These are phyloP conservation scores for Drosophila sordidapex DNA, from an alignment of 2,888 invertebrate genomes.

Conservation along the genomic window DNA sequence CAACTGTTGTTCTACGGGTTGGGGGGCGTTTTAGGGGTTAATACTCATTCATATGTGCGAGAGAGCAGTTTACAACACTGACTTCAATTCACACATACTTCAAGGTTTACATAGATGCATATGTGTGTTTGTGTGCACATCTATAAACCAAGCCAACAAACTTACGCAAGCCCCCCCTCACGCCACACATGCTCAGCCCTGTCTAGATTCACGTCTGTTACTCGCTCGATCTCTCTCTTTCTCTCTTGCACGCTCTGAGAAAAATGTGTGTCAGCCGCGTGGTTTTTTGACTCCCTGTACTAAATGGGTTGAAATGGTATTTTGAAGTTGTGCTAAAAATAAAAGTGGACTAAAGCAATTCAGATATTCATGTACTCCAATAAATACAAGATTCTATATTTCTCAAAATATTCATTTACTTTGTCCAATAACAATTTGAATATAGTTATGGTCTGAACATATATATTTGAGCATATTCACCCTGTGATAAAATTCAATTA, in stretches of 20 bases:
- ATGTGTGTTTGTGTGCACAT: background rate
- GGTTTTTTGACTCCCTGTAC: constrained; percentile 24
- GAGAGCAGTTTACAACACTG: constrained; percentile 37
- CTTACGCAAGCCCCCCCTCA: constrained; percentile 47
- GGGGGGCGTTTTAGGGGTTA: constrained; percentile 32
- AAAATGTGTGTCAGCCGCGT: constrained; percentile 63
- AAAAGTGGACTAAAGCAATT: background rate
- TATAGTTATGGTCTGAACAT: background rate
- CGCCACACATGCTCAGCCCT: constrained; percentile 3
- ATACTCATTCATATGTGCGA: constrained; percentile 31
- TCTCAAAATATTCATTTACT: background rate
- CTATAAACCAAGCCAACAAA: constrained; percentile 36
- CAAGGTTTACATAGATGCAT: background rate
- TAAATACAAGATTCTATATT: background rate
- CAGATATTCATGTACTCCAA: background rate
- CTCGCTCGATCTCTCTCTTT: constrained; percentile 10
- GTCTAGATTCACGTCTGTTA: constrained; percentile 2
- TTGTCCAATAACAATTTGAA: too few relatives aligned
- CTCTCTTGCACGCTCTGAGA: constrained; percentile 18
- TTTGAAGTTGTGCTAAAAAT: background rate
- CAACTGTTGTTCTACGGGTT: constrained; percentile 24
- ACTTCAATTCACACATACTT: constrained; percentile 14
- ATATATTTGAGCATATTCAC: background rate
- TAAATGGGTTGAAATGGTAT: background rate
- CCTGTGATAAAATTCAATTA: background rate